Base-by-base conservation (phyloP, 2,888 invertebrate genomes). In the Philereme transversata region DNA sequence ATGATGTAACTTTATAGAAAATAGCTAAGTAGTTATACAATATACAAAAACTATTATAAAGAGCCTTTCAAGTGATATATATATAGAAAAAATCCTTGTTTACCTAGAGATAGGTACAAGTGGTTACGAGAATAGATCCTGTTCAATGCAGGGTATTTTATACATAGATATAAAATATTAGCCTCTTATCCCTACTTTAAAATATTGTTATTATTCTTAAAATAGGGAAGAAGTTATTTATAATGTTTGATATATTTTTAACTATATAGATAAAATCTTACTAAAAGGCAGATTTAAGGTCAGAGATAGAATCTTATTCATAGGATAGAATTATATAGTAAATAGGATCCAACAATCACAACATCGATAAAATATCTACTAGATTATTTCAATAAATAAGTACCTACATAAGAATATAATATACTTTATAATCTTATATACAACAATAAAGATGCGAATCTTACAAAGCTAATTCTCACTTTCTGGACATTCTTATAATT, bases 401-500 rank as follows among this genome's bases (percentile, higher is more conserved):
- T 11, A 45, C 22, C 3, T 43, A 22, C 22, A 43, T 48, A 35
- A 48, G 35, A 11, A 22, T n/a, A n/a, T n/a, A n/a, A n/a, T n/a
- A 50, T 45, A 41, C 22, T 51, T 5, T 9, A 41, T 11, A 36
- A 22, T 55, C 11, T 38, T 60, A 44, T 40, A 48, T 43, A 56
- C 43, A 56, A 22, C 38, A 51, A 67, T 57, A 56, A 69, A 61
- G 68, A 71, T 69, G 68, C 69, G 70, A 67, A 65, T 67, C 74
- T 75, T 79, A 78, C 43, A 55, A 45, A 50, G 63, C 76, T 81
- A 81, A 73, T 71, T 83, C 82, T 80, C 83, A 82, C 80, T 86
- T 82, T 86, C 81, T 84, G 82, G 82, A 85, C 81, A 78, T 78
- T 73, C 78, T 83, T 82, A 78, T 56, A 47, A 33, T 50, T 69